These are phyloP conservation scores for Cynocephalus volans DNA, from an alignment of 2,113 vertebrate genomes.

Conservation along the genomic window DNA sequence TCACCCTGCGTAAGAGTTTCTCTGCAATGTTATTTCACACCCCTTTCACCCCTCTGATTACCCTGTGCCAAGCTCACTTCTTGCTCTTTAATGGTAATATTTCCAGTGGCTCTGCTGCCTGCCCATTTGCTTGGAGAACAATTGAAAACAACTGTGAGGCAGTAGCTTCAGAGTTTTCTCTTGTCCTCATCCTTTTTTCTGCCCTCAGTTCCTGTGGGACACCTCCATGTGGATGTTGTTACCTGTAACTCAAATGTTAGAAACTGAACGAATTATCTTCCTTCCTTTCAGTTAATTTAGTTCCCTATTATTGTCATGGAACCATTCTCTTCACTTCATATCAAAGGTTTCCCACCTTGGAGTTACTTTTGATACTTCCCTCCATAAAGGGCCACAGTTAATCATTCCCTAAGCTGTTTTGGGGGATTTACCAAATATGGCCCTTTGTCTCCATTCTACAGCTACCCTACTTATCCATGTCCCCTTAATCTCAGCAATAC, in stretches of 20 bases:
- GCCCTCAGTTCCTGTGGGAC: background rate
- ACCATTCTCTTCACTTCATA: background rate
- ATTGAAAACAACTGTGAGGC: background rate
- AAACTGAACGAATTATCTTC: constrained; percentile 26
- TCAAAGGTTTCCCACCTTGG: background rate
- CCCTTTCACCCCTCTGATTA: background rate
- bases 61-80: background rate
- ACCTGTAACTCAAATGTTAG: background rate
- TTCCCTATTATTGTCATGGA: background rate
- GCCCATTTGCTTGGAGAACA: background rate
- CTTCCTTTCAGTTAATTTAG: constrained; percentile 15
- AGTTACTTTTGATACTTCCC: constrained; percentile 4
- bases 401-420: background rate
- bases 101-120: background rate
- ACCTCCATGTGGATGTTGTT: background rate
- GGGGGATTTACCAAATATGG: background rate
- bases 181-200: background rate
- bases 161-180: background rate
- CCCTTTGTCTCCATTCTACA: background rate
- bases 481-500: background rate
- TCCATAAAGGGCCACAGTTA: background rate
- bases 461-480: background rate
- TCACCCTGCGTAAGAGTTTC: background rate
- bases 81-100: background rate
- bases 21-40: background rate